These are phyloP conservation scores for Troilus luridus DNA, from an alignment of 2,888 invertebrate genomes.

Conservation along the genomic window DNA sequence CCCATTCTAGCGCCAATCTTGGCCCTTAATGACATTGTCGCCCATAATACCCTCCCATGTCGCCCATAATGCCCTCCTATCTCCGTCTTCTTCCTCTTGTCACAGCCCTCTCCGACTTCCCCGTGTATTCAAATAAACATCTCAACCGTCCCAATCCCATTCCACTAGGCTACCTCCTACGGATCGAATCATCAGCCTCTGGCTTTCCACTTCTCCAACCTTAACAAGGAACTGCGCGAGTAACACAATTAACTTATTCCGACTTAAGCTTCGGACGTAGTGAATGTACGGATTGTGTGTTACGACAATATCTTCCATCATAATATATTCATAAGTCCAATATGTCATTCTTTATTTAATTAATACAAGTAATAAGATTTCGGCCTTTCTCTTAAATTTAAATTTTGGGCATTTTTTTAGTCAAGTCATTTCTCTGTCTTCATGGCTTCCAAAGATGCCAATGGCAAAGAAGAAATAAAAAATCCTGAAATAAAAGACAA, in stretches of 20 bases:
- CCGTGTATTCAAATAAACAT: constrained; percentile 29
- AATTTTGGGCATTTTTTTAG: no score
- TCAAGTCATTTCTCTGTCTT: no score
- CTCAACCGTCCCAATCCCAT: constrained; percentile 37
- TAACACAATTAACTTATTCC: neutral
- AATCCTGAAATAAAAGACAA: no score
- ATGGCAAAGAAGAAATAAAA: no score
- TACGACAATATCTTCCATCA: neutral
- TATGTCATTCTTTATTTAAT: no score
- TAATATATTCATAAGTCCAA: neutral
- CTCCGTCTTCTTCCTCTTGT: constrained; percentile 38
- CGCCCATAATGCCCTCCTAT: constrained; percentile 28
- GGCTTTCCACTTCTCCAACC: neutral
- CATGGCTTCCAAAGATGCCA: no score
- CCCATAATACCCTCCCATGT: constrained; percentile 46
- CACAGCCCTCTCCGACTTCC: constrained; percentile 26
- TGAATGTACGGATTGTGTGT: neutral
- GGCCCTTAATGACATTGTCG: constrained; percentile 53
- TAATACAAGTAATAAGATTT: no score
- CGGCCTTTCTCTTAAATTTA: no score
- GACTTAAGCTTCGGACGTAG: neutral
- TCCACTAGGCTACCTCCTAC: neutral
- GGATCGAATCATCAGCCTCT: constrained; percentile 19
- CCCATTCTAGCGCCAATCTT: constrained; percentile 17
- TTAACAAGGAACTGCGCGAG: neutral